Percentiles rank a stretch among this genome's conserved stretches.
Conservation (phyloP, 2,888 invertebrate genomes). For the Orthosia incerta region DNA sequence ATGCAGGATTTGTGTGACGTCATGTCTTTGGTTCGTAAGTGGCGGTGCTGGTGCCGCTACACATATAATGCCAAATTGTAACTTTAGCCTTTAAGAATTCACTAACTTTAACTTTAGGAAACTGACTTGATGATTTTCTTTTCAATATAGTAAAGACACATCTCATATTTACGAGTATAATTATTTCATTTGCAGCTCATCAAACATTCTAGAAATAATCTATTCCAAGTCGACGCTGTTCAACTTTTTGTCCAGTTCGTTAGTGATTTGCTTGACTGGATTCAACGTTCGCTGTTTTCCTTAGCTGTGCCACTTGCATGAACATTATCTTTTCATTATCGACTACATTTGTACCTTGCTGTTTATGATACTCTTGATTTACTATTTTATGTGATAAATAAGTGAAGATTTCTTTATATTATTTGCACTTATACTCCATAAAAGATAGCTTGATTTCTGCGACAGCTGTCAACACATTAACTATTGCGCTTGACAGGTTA, state of each 20-base stretch:
- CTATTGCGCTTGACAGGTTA: too few species aligned
- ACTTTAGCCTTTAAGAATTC: too few species aligned
- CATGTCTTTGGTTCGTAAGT: too few species aligned
- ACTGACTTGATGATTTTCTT: not conserved
- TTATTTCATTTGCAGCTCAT: slow-evolving; percentile 64
- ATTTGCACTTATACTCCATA: too few species aligned
- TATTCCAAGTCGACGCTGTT: slow-evolving; percentile 76
- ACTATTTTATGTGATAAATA: too few species aligned
- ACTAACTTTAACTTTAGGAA: too few species aligned
- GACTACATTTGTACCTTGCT: slow-evolving; percentile 9
- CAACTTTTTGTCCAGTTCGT: slow-evolving; percentile 77
- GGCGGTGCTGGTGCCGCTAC: too few species aligned
- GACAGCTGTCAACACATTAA: too few species aligned
- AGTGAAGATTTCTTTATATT: not conserved
- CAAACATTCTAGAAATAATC: slow-evolving; percentile 72
- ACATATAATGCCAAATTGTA: too few species aligned
- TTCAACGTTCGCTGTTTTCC: slow-evolving; percentile 68
- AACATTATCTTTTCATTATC: slow-evolving; percentile 29
- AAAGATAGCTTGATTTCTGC: too few species aligned
- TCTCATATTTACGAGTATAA: not conserved
- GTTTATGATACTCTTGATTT: not conserved
- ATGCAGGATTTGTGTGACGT: too few species aligned
- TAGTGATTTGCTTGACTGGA: slow-evolving; percentile 79
- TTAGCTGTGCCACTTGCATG: slow-evolving; percentile 18
- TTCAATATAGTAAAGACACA: not conserved